Base-by-base conservation (phyloP, 2,888 invertebrate genomes). In the Habrosyne pyritoides region DNA sequence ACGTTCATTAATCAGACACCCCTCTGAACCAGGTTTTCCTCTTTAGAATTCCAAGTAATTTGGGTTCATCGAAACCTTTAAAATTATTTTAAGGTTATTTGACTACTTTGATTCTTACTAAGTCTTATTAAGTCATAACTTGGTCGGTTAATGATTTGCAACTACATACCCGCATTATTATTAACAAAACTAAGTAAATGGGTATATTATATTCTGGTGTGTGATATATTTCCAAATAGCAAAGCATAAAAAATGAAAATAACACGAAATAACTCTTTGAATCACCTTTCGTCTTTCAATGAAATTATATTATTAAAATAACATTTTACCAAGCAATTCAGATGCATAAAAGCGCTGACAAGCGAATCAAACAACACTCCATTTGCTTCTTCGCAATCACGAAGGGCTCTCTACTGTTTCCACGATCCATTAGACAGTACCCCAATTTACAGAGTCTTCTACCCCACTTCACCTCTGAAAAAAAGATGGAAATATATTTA, bases 381-480 rank as follows among this genome's bases (percentile, higher is more conserved):
- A 69, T 67, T 66, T 64, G 59, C 63, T 60, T 53, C 52, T 61
- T 63, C 61, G 66, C 65, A 70, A 73, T 73, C 69, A 68, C 66
- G 63, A 54, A 61, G 60, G 66, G 66, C 64, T 63, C 74, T 73
- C 71, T 53, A 61, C 68, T 68, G 73, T 64, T 76, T 69, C 81
- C 74, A 77, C 80, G 78, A 77, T 73, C 81, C 84, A 83, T 84
- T 84, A 83, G 76, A 76, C 79, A 75, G 76, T 69, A 71, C 77
- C 79, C 81, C 80, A 82, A 81, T 84, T 84, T 79, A 71, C 69
- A 66, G 71, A 75, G 72, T 76, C 70, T 66, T 42, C 42, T 42
- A 59, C 66, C 62, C 67, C 69, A 75, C 70, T 71, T 70, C 60
- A 62, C 68, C 62, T 60, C 60, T 55, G 61, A 61, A 72, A 69